These are phyloP conservation scores for Amiota minor DNA, from an alignment of 2,888 invertebrate species.

Conservation along the genomic window DNA sequence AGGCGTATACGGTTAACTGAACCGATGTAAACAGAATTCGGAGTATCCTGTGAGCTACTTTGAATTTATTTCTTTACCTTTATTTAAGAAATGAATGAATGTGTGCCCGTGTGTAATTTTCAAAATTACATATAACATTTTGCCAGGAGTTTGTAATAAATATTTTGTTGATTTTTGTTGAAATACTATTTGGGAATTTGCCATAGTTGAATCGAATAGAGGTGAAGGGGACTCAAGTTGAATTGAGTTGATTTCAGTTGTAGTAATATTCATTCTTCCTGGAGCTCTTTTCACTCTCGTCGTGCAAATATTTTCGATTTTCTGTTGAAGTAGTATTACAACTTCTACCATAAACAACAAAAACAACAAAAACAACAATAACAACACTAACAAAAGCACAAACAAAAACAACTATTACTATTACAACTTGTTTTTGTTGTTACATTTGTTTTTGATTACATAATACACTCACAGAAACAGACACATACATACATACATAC, in stretches of 20 bases:
- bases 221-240: too few relatives aligned
- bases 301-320: conserved; percentile 22
- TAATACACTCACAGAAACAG: background rate
- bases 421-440: background rate
- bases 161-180: conserved; percentile 31
- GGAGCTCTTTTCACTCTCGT: background rate
- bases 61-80: background rate
- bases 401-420: too few relatives aligned
- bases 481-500: background rate
- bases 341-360: too few relatives aligned
- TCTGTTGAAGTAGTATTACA: background rate
- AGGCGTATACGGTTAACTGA: background rate
- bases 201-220: background rate
- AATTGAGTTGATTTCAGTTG: too few relatives aligned
- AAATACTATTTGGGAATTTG: conserved; percentile 26
- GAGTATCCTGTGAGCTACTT: too few relatives aligned
- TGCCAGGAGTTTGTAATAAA: conserved; percentile 24
- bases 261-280: too few relatives aligned
- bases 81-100: conserved; percentile 1
- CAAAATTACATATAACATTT: conserved; percentile 27
- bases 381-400: too few relatives aligned
- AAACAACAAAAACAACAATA: too few relatives aligned
- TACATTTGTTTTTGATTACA: background rate
- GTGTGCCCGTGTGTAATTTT: conserved; percentile 6
- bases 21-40: too few relatives aligned